These are phyloP conservation scores for Periophthalmus modestus DNA, from an alignment of 2,113 vertebrate genomes.

Conservation along the genomic window DNA sequence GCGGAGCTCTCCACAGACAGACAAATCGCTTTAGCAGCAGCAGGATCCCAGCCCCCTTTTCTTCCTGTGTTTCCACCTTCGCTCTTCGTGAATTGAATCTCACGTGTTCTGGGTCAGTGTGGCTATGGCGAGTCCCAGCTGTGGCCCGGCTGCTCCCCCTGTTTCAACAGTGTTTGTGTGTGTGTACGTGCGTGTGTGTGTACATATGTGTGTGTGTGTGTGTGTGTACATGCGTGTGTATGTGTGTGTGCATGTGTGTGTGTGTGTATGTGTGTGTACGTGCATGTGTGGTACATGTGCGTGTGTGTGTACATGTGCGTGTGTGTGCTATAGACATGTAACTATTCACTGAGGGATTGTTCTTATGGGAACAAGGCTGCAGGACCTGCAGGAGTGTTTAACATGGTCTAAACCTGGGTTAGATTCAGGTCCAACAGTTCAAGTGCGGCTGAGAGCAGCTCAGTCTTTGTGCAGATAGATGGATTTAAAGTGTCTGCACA, in stretches of 20 bases:
- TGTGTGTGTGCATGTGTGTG: too few species aligned
- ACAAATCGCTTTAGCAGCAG: background rate
- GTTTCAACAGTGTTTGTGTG: conserved; percentile 5
- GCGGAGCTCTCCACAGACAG: background rate
- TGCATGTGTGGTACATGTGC: background rate
- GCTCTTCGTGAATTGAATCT: conserved; percentile 20
- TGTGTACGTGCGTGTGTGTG: too few species aligned
- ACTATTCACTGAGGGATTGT: conserved; percentile 7
- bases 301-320: too few species aligned
- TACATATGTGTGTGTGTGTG: too few species aligned
- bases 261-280: background rate
- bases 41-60: background rate
- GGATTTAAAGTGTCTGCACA: conserved; percentile 2
- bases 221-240: conserved; percentile 9
- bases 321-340: conserved; percentile 16
- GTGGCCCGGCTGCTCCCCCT: conserved; percentile 45
- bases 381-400: conserved; percentile 10
- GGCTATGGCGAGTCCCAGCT: conserved; percentile 21
- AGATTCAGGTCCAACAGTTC: conserved; percentile 4
- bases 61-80: conserved; percentile 12
- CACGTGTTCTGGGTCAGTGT: background rate
- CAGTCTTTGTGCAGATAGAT: conserved; percentile 20
- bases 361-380: conserved; percentile 27
- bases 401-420: background rate
- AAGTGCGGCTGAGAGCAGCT: conserved; percentile 6